Evolutionary conservation across 2,797 vertebrate species (phyloP), one percentile per base, ranked within the genome.

Genomic region (Galaxias olidus): DNA sequence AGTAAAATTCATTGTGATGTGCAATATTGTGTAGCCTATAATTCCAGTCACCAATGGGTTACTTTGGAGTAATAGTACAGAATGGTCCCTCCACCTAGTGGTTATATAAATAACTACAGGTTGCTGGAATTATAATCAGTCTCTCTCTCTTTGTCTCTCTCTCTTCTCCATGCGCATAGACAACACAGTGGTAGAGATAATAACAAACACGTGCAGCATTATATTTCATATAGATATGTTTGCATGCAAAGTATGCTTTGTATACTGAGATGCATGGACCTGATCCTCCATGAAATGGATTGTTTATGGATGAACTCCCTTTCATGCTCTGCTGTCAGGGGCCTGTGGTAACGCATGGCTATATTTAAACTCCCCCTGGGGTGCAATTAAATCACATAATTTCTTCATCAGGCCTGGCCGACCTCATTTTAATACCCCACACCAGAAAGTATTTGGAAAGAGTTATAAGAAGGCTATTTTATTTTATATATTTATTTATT

Each of bases 361-460:
- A 91, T 92, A 90, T 92, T 90, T 91, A 89, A 90, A 88, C 85
- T 71, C 78, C 79, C 88, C 90, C 88, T 70, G 72, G 80, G 88
- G 91, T 83, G 84, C 86, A 87, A 89, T 91, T 92, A 91, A 91
- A 90, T 92, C 90, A 88, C 86, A 83, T 87, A 82, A 88, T 87
- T 92, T 92, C 87, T 91, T 91, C 83, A 77, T 91, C 87, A 90
- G 80, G 86, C 83, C 75, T 76, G 71, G 72, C 69, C 91, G 91
- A 88, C 91, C 90, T 90, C 78, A 84, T 90, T 92, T 89, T 85
- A 85, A 85, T 83, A 84, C 71, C 70, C 68, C 73, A 78, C 81
- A 80, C 84, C 87, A 86, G 78, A 76, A 76, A 77, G 81, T 84
- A 83, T 73, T 64, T 30, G 30, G 30, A 77, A 67, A 68, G 63